Percentiles rank a stretch among this genome's conserved stretches.
Evolutionary conservation across 2,113 vertebrate genomes (phyloP).

Genomic region (Edolisoma coerulescens): DNA sequence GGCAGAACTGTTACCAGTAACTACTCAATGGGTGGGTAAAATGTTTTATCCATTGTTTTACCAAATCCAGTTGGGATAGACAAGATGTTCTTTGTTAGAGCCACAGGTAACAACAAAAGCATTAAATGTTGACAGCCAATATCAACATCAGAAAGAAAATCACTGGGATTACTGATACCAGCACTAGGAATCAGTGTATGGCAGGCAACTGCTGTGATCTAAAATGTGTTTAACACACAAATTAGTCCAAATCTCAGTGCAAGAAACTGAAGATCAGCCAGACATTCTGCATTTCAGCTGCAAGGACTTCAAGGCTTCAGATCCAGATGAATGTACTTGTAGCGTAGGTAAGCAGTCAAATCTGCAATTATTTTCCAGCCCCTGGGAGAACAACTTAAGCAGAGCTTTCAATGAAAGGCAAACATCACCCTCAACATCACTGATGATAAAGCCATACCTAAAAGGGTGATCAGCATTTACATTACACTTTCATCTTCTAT

Average conservation of each 20-base stretch:
- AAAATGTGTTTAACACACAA: background rate
- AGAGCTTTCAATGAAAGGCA: background rate
- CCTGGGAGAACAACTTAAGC: background rate
- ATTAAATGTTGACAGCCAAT: background rate
- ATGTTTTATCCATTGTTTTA: background rate
- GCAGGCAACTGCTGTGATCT: background rate
- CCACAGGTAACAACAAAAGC: background rate
- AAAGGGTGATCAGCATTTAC: background rate
- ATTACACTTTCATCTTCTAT: background rate
- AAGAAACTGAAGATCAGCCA: background rate
- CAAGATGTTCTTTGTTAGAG: background rate
- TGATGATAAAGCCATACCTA: background rate
- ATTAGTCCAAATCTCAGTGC: background rate
- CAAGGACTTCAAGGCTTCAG: background rate
- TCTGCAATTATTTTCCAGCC: background rate
- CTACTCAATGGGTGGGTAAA: background rate
- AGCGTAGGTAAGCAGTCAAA: background rate
- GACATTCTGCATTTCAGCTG: background rate
- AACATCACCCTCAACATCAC: background rate
- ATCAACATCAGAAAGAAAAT: background rate
- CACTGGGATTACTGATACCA: background rate
- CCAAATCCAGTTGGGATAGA: background rate
- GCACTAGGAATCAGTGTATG: background rate
- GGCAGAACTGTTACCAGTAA: background rate
- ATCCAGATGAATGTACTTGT: background rate